Evolutionary conservation across 2,113 vertebrate species (phyloP).

Genomic region (Castor canadensis): DNA sequence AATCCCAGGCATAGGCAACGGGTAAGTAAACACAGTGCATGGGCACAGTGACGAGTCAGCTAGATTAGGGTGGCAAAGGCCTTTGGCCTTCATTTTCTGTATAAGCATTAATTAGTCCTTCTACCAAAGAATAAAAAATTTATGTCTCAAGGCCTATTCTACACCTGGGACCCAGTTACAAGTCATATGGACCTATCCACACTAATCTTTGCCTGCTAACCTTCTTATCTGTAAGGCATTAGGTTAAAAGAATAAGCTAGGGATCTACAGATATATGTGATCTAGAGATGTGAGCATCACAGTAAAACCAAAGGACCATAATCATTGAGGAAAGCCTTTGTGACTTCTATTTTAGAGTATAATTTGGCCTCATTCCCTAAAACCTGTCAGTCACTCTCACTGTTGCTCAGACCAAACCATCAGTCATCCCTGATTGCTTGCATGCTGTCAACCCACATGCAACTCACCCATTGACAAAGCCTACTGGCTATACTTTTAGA

Average conservation of each 20-base stretch:
- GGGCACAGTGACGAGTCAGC: not conserved
- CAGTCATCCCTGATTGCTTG: too few species aligned
- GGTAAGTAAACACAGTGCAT: not conserved
- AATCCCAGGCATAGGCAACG: not conserved
- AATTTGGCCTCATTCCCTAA: not conserved
- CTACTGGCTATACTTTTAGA: not conserved
- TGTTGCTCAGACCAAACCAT: not conserved
- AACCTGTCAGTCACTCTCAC: not conserved
- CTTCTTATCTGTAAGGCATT: not conserved
- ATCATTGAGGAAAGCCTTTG: not conserved
- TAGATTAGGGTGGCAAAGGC: not conserved
- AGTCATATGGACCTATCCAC: not conserved
- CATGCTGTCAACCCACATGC: not conserved
- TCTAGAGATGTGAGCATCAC: too few species aligned
- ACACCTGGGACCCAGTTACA: not conserved
- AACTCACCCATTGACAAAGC: not conserved
- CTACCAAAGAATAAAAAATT: not conserved
- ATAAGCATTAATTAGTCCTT: not conserved
- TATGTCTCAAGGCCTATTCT: not conserved
- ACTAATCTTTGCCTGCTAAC: not conserved
- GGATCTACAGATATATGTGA: not conserved
- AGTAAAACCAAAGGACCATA: too few species aligned
- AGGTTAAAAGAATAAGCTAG: not conserved
- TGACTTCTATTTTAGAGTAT: not conserved
- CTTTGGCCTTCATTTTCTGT: not conserved